Evolutionary conservation across 2,113 vertebrate genomes (phyloP).

Genomic region (Ochotona curzoniae): DNA sequence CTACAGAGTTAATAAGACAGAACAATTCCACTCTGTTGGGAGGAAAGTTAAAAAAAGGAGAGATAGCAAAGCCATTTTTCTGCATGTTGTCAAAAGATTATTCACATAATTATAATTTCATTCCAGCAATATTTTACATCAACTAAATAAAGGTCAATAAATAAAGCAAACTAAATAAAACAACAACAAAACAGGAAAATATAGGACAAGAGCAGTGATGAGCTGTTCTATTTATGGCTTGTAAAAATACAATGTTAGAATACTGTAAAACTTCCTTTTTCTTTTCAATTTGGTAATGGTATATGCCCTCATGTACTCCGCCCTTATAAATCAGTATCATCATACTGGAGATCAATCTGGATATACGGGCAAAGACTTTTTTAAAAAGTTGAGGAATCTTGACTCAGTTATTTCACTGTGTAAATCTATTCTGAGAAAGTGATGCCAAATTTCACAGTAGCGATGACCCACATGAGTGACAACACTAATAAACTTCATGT

Average conservation of each 20-base stretch:
- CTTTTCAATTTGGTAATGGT: not conserved
- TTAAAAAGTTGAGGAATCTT: not conserved
- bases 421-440: not conserved
- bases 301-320: not conserved
- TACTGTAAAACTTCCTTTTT: not conserved
- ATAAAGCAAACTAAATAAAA: not conserved
- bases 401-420: not conserved
- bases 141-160: not conserved
- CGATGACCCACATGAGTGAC: not conserved
- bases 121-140: not conserved
- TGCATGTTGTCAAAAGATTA: not conserved
- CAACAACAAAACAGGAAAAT: not conserved
- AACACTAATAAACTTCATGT: no score
- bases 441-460: not conserved
- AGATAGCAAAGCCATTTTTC: not conserved
- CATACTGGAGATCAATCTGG: fast-evolving
- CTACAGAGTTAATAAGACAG: not conserved
- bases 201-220: fast-evolving
- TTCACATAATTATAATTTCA: not conserved
- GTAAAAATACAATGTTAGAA: not conserved
- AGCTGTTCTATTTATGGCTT: conserved; percentile 1
- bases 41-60: fast-evolving
- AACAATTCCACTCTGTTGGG: not conserved
- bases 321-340: no score
- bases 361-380: not conserved